A percentile compares a stretch with the other conserved stretches of the same genome.
phyloP scores from a whole-genome alignment of 2,797 vertebrate species.

The Pseudochirops cupreus region DNA sequence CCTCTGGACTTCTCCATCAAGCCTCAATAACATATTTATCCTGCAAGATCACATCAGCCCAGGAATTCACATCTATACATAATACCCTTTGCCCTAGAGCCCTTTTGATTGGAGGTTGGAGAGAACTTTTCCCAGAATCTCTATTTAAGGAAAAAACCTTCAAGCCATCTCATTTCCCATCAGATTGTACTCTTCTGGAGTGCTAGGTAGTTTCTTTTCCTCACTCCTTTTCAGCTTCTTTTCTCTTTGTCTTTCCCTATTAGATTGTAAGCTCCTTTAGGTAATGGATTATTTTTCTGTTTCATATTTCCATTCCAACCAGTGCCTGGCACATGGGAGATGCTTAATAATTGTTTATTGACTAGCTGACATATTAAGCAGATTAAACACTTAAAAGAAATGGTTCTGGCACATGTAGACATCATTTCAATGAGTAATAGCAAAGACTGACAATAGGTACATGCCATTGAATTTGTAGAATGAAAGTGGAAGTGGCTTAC shows the following conservation, averaged over 20 bases:
- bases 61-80: neutral
- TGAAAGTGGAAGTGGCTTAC: neutral
- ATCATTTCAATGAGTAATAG: neutral
- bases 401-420: neutral
- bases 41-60: neutral
- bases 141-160: neutral
- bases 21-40: neutral
- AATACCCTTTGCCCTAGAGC: neutral
- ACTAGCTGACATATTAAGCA: constrained; percentile 1
- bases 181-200: neutral
- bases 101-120: neutral
- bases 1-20: neutral
- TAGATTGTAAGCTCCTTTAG: neutral
- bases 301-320: neutral
- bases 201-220: neutral
- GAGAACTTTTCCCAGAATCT: neutral
- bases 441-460: neutral
- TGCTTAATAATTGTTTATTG: neutral
- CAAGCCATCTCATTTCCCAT: neutral
- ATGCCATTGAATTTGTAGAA: neutral
- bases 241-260: neutral
- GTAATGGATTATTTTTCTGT: neutral
- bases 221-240: neutral
- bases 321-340: neutral
- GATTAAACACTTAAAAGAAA: neutral